phyloP scores from a whole-genome alignment of 2,797 vertebrate species.

The Etheostoma nigrum region DNA sequence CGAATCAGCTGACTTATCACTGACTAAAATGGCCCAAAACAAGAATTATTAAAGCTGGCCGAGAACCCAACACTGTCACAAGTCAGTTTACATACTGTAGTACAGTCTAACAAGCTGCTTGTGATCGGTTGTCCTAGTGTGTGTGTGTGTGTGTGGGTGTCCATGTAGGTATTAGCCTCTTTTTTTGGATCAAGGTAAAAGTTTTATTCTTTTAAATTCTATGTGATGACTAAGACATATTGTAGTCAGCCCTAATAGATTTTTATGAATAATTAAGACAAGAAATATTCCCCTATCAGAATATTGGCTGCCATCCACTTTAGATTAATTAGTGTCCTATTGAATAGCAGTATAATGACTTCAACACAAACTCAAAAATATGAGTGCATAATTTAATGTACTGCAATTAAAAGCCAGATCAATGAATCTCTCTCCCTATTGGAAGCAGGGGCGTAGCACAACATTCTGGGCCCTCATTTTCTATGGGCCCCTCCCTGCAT shows the following conservation, averaged over 20 bases:
- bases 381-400: constrained; percentile 27
- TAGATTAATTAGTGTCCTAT: constrained; percentile 49
- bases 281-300: constrained; percentile 26
- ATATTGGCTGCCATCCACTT: constrained; percentile 39
- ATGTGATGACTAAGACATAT: constrained; percentile 38
- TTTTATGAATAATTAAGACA: constrained; percentile 32
- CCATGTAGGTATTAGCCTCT: background rate
- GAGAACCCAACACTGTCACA: constrained; percentile 3
- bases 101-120: constrained; percentile 15
- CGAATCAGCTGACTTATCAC: background rate
- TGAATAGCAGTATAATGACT: constrained; percentile 46
- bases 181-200: constrained; percentile 21
- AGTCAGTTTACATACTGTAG: constrained; percentile 1
- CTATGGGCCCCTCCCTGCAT: too few relatives aligned
- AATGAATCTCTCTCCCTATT: constrained; percentile 22
- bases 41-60: background rate
- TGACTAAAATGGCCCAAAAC: background rate
- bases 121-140: constrained; percentile 17
- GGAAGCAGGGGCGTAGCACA: background rate
- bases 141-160: constrained; percentile 26
- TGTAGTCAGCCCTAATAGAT: constrained; percentile 22
- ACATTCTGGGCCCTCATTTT: too few relatives aligned
- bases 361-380: constrained; percentile 51
- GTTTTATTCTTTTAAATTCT: constrained; percentile 15
- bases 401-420: constrained; percentile 57